A percentile compares a stretch with the other conserved stretches of the same genome.
Evolutionary conservation across 2,888 invertebrate species (phyloP).

Genomic region (Byasa hedistus): DNA sequence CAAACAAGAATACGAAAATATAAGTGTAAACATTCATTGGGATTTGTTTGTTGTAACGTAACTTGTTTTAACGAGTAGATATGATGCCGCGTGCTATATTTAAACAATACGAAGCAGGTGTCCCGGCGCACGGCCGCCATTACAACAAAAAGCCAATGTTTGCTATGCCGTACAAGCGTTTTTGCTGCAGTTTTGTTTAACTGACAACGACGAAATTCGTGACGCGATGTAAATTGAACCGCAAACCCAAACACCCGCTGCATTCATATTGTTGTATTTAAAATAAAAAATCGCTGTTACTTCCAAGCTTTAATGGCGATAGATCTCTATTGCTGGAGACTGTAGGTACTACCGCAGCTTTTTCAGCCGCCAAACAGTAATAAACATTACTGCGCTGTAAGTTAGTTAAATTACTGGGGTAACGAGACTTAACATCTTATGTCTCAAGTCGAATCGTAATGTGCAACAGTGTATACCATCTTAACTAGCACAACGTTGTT

Average conservation of each 20-base stretch:
- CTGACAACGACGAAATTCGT: slow-evolving; percentile 35
- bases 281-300: slow-evolving; percentile 29
- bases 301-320: not conserved
- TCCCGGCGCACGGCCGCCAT: slow-evolving; percentile 32
- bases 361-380: no score
- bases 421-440: no score
- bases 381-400: no score
- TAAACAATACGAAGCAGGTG: slow-evolving; percentile 35
- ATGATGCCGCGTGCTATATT: slow-evolving; percentile 33
- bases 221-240: slow-evolving; percentile 37
- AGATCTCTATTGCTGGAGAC: no score
- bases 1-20: not conserved
- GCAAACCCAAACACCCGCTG: slow-evolving; percentile 35
- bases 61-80: slow-evolving; percentile 22
- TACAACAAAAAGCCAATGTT: slow-evolving; percentile 33
- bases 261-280: slow-evolving; percentile 33
- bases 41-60: slow-evolving; percentile 10
- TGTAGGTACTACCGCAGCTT: no score
- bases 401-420: no score
- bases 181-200: slow-evolving; percentile 38
- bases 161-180: slow-evolving; percentile 35
- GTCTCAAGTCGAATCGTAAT: not conserved
- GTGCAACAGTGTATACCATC: not conserved
- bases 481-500: no score
- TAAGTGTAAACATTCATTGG: not conserved